A percentile compares a stretch with the other conserved stretches of the same genome.
phyloP scores from a whole-genome alignment of 1,140 invertebrate species.

The Antheraea mylitta region DNA sequence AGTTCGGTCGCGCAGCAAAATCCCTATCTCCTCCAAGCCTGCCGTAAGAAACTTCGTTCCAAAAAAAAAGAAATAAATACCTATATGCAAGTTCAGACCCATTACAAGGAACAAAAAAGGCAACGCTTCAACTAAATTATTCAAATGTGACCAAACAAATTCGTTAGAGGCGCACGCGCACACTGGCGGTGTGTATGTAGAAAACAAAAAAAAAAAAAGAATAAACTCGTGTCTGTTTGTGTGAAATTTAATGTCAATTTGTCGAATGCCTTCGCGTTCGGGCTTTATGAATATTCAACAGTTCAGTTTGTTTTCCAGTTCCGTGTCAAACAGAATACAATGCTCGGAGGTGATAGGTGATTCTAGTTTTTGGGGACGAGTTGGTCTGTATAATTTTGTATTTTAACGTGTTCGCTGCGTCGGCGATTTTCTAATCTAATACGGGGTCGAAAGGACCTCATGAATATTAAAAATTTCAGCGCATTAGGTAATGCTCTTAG shows the following conservation, averaged over 20 bases:
- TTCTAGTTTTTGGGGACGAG: neutral
- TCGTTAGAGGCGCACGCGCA: conserved; percentile 21
- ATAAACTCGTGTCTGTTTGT: conserved; percentile 35
- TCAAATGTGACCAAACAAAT: conserved; percentile 44
- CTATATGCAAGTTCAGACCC: too few relatives aligned
- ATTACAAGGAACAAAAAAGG: neutral
- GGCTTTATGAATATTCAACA: conserved; percentile 45
- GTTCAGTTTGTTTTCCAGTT: conserved; percentile 27
- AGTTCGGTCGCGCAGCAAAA: too few relatives aligned
- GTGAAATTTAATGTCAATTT: conserved; percentile 55
- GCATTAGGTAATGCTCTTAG: too few relatives aligned
- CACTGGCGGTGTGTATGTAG: conserved; percentile 4
- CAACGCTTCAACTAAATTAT: conserved; percentile 24
- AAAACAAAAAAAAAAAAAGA: conserved; percentile 22
- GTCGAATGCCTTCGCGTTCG: conserved; percentile 36
- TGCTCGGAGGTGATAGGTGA: conserved; percentile 20
- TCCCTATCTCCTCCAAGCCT: too few relatives aligned
- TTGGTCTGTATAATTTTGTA: neutral
- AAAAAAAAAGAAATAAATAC: too few relatives aligned
- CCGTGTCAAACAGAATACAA: conserved; percentile 12
- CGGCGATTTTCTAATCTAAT: neutral
- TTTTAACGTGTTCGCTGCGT: neutral
- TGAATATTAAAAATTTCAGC: neutral
- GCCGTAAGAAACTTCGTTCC: too few relatives aligned
- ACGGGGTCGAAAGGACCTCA: neutral